These are phyloP conservation scores for Gadopsis bispinosus DNA, from an alignment of 2,797 vertebrate genomes.

Conservation along the genomic window DNA sequence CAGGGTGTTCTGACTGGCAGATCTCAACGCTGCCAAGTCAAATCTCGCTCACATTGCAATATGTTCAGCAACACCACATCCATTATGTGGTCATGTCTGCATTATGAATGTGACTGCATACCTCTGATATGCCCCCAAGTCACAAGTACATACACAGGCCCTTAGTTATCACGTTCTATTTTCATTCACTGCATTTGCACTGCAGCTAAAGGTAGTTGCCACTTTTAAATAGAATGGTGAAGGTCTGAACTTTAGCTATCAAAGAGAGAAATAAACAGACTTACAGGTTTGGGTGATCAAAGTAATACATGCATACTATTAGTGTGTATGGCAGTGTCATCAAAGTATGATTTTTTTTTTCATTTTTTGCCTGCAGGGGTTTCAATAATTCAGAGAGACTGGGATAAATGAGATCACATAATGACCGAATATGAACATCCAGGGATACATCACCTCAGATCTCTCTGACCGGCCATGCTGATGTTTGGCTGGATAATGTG, in stretches of 20 bases:
- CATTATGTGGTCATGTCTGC: slow-evolving; percentile 17
- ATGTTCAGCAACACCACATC: slow-evolving; percentile 12
- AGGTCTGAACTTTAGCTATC: neutral
- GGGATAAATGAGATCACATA: neutral
- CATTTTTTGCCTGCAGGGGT: neutral
- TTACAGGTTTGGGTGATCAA: neutral
- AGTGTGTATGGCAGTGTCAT: neutral
- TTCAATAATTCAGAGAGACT: neutral
- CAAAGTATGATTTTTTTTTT: neutral
- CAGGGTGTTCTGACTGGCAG: slow-evolving; percentile 20
- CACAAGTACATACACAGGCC: neutral
- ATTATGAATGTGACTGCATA: slow-evolving; percentile 17
- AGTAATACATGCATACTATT: neutral
- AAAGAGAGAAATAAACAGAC: neutral
- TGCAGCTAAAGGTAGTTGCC: neutral
- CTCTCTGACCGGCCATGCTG: neutral
- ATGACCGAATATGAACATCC: neutral
- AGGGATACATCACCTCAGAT: neutral
- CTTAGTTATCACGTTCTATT: neutral
- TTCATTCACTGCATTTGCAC: neutral
- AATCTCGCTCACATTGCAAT: slow-evolving; percentile 16
- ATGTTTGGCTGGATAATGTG: slow-evolving; percentile 24
- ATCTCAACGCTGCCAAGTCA: slow-evolving; percentile 15
- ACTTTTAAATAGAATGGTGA: neutral
- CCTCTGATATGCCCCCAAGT: neutral